Base-by-base conservation (phyloP, 2,113 vertebrate genomes). In the Phoenicopterus ruber region DNA sequence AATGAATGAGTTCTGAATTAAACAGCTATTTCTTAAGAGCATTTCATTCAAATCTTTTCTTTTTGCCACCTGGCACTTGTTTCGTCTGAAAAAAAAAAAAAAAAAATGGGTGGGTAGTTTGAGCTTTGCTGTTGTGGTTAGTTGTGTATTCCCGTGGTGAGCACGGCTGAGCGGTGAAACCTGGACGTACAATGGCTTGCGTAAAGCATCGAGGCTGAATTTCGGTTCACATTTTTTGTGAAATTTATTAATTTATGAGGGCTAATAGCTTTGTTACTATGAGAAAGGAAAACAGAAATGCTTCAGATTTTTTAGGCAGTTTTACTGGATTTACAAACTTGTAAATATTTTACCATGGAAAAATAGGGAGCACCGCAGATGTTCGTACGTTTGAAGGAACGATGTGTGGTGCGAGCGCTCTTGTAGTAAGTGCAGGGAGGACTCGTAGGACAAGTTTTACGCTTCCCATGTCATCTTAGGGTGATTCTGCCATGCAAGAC, bases 1-100 rank as follows among this genome's bases (percentile, higher is more conserved):
- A 97, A 98, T 97, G 98, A 98, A 98, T 97, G 97, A 98, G 97
- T 97, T 97, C 96, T 96, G 98, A 98, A 97, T 98, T 98, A 98
- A 98, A 97, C 93, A 98, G 98, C 97, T 97, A 97, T 98, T 98
- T 98, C 93, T 94, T 97, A 95, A 93, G 93, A 98, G 96, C 96
- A 94, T 96, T 97, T 92, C 94, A 92, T 97, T 97, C 91, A 97
- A 95, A 98, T 98, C 96, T 95, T 95, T 96, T 95, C 89, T 90
- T 92, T 96, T 92, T 94, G 96, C 97, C 97, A 98, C 98, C 98
- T 97, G 97, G 97, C 95, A 94, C 91, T 97, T 97, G 93, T 88
- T 96, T 98, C 97, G 93, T 96, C 86, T 96, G 80, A 2, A 10
- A 6, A 14, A 10, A 10, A 42, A 59, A 74, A 40, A 31, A 86